A percentile compares a stretch with the other conserved stretches of the same genome.
Conservation (phyloP, 1,140 invertebrate species). For the Dendroctonus ponderosae region DNA sequence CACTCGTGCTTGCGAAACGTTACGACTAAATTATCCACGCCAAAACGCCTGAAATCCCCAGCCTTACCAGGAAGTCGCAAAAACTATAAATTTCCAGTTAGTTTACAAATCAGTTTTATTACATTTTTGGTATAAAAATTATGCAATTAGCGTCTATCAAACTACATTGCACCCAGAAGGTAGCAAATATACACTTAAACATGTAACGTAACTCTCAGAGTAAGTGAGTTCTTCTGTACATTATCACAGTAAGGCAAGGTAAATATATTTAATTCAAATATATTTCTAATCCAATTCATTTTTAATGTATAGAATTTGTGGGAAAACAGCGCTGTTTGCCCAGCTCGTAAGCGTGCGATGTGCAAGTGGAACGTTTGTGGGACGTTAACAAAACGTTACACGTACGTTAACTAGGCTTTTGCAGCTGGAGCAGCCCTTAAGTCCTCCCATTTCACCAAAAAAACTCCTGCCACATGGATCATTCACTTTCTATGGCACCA, state of each 20-base stretch:
- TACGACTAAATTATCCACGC: no score
- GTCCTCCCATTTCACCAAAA: neutral
- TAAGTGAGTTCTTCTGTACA: slow-evolving; percentile 35
- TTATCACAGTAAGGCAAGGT: slow-evolving; percentile 43
- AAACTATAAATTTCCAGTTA: neutral
- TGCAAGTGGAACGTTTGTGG: no score
- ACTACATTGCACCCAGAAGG: slow-evolving; percentile 7
- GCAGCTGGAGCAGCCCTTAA: no score
- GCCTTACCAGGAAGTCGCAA: neutral
- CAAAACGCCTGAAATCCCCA: neutral
- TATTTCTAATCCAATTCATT: neutral
- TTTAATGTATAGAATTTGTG: neutral
- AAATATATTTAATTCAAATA: slow-evolving; percentile 1
- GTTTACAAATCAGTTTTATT: slow-evolving; percentile 7
- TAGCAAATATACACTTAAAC: slow-evolving; percentile 34
- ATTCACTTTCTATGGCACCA: neutral
- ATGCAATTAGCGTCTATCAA: neutral
- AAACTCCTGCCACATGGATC: neutral
- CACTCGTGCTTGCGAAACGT: no score
- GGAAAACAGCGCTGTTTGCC: no score
- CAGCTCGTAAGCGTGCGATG: no score
- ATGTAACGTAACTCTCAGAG: slow-evolving; percentile 17
- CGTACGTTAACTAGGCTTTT: no score
- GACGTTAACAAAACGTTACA: no score
- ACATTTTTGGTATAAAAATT: slow-evolving; percentile 28